These are phyloP conservation scores for Dryas iulia DNA, from an alignment of 1,140 invertebrate genomes.

Conservation along the genomic window DNA sequence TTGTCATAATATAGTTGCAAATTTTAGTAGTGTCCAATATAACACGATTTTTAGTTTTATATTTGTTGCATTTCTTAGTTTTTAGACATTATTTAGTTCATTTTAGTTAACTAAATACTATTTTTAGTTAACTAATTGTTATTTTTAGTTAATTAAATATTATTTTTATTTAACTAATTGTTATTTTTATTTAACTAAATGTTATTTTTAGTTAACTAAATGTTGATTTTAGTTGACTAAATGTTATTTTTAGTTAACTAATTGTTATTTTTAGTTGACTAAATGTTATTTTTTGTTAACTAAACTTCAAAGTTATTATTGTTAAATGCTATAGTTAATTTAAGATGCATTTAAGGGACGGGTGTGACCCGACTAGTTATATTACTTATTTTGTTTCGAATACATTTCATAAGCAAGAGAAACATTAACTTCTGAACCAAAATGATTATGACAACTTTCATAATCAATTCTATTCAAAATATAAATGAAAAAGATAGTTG, in stretches of 20 bases:
- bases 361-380: neutral
- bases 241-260: neutral
- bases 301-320: neutral
- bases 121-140: too few relatives aligned
- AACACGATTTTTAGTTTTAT: neutral
- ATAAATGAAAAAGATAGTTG: neutral
- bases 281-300: too few relatives aligned
- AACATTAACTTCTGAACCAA: neutral
- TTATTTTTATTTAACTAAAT: too few relatives aligned
- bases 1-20: neutral
- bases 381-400: neutral
- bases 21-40: neutral
- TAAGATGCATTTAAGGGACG: neutral
- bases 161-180: too few relatives aligned
- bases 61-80: too few relatives aligned
- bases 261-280: neutral
- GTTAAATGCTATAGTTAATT: neutral
- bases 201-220: neutral
- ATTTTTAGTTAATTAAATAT: too few relatives aligned
- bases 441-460: neutral
- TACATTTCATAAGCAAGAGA: neutral
- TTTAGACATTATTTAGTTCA: too few relatives aligned
- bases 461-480: neutral
- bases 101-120: too few relatives aligned
- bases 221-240: too few relatives aligned